Conservation (phyloP, 2,113 vertebrate species). For the Noturus placidus region DNA sequence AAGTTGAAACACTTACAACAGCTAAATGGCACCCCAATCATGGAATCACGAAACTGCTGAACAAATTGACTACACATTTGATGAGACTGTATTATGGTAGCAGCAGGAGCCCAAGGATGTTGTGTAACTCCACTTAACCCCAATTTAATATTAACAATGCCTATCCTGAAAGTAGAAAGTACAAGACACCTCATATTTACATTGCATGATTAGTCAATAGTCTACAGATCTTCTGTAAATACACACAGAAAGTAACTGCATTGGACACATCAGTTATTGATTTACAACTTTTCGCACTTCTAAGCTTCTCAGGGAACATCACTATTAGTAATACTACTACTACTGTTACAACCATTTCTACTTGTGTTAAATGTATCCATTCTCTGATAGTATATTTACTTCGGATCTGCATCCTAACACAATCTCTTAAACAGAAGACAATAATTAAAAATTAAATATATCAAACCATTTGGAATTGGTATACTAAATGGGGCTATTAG, state of each 20-base stretch:
- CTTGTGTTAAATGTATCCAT: background rate
- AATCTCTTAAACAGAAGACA: background rate
- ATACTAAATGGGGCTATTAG: background rate
- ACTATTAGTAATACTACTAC: background rate
- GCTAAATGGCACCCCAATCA: background rate
- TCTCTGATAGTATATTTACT: background rate
- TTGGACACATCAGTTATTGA: background rate
- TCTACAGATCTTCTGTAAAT: background rate
- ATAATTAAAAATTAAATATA: background rate
- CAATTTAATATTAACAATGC: background rate
- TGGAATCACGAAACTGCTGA: background rate
- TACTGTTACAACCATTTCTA: background rate
- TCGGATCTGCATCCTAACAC: background rate
- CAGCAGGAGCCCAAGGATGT: background rate
- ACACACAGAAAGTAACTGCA: background rate
- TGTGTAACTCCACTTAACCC: background rate
- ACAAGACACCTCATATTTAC: background rate
- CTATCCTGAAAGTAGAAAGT: background rate
- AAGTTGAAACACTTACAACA: background rate
- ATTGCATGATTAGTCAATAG: background rate
- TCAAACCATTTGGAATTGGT: background rate
- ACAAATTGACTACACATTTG: background rate
- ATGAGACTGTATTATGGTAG: background rate
- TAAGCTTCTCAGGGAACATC: background rate
- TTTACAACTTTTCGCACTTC: background rate